A percentile compares a stretch with the other conserved stretches of the same genome.
phyloP scores from a whole-genome alignment of 2,888 invertebrate genomes.

The Embidobia sp. region DNA sequence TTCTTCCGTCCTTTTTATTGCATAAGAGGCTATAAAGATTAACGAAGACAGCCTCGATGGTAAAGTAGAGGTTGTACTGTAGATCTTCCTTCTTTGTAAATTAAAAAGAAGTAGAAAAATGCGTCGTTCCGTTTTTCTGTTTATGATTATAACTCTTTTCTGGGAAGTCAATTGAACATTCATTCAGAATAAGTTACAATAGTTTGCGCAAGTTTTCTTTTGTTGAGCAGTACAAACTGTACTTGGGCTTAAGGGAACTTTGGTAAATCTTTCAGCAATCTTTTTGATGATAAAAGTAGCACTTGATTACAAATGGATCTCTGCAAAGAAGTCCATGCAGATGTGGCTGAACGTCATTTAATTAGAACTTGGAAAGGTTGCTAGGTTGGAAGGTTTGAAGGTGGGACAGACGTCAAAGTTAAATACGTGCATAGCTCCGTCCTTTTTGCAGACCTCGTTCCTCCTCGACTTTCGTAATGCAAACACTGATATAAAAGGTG shows the following conservation, averaged over 20 bases:
- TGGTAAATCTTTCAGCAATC: background rate
- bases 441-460: conserved; percentile 68
- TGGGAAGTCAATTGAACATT: conserved; percentile 1
- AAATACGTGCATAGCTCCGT: conserved; percentile 70
- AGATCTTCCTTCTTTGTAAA: too few relatives aligned
- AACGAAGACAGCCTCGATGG: too few relatives aligned
- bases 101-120: too few relatives aligned
- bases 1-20: too few relatives aligned
- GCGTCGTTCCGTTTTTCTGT: too few relatives aligned
- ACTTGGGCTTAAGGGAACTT: conserved; percentile 12
- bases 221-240: background rate
- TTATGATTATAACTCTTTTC: too few relatives aligned
- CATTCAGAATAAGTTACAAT: conserved; percentile 22
- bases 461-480: conserved; percentile 69
- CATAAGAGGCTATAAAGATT: too few relatives aligned
- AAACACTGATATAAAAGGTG: conserved; percentile 74
- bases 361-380: conserved; percentile 74
- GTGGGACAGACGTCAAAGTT: conserved; percentile 65
- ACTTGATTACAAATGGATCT: conserved; percentile 34
- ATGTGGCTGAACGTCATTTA: conserved; percentile 70
- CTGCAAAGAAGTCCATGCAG: conserved; percentile 23
- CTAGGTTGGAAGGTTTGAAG: conserved; percentile 68
- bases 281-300: conserved; percentile 22
- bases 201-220: conserved; percentile 5
- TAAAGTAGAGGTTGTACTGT: too few relatives aligned